A percentile compares a stretch with the other conserved stretches of the same genome.
These are phyloP conservation scores for Aphodius sticticus DNA, from an alignment of 2,888 invertebrate species.

Conservation along the genomic window DNA sequence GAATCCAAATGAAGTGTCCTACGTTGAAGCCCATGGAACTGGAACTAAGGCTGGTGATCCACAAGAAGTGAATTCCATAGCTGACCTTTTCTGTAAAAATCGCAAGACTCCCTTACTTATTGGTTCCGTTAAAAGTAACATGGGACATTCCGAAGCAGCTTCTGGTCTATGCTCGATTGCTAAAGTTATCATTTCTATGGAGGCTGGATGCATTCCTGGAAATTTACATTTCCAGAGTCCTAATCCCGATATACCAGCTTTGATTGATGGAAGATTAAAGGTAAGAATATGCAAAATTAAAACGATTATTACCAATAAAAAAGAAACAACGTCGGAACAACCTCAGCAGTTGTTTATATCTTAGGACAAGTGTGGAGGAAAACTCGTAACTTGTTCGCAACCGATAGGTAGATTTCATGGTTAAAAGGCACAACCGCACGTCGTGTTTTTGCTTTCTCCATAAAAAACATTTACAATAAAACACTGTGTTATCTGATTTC, in stretches of 20 bases:
- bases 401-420: too few relatives aligned
- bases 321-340: too few relatives aligned
- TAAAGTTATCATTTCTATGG: slow-evolving; percentile 93
- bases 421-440: too few relatives aligned
- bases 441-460: too few relatives aligned
- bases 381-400: too few relatives aligned
- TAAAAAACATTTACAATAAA: too few relatives aligned
- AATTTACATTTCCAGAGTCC: slow-evolving; percentile 91
- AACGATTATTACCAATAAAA: not conserved
- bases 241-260: slow-evolving; percentile 90
- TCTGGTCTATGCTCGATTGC: slow-evolving; percentile 91
- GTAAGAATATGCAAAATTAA: slow-evolving; percentile 52
- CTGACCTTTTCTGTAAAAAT: slow-evolving; percentile 87
- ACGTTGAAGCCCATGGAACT: slow-evolving; percentile 98
- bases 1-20: slow-evolving; percentile 83
- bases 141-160: slow-evolving; percentile 97
- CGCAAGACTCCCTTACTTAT: slow-evolving; percentile 83
- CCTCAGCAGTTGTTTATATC: too few relatives aligned
- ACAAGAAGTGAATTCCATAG: slow-evolving; percentile 95
- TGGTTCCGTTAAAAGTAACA: slow-evolving; percentile 97
- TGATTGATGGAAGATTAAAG: slow-evolving; percentile 88
- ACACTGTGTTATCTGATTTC: too few relatives aligned
- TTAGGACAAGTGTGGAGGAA: too few relatives aligned
- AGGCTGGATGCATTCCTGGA: slow-evolving; percentile 85
- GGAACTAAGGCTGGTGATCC: slow-evolving; percentile 99